Conservation (phyloP, 1,140 invertebrate species). For the Amyelois transitella region DNA sequence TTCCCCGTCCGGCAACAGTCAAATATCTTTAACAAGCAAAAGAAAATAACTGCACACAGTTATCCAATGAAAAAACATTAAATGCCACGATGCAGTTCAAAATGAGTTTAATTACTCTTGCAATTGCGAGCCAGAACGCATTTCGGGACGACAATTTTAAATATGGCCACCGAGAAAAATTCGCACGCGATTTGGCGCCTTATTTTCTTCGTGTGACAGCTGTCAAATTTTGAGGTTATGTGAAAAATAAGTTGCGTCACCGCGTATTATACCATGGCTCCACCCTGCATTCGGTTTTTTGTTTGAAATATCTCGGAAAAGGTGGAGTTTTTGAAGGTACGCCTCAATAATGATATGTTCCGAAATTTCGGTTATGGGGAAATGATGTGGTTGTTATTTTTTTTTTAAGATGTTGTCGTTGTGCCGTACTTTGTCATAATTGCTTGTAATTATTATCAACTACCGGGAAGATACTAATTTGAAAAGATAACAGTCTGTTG, state of each 20-base stretch:
- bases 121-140: slow-evolving; percentile 5
- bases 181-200: neutral
- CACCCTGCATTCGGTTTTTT: slow-evolving; percentile 2
- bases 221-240: neutral
- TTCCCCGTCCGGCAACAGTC: slow-evolving; percentile 10
- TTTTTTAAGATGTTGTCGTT: neutral
- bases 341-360: slow-evolving; percentile 1
- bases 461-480: too few relatives aligned
- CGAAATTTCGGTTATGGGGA: neutral
- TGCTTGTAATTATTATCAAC: neutral
- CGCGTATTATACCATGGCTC: neutral
- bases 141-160: neutral
- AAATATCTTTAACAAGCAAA: slow-evolving; percentile 35
- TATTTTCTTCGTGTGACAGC: neutral
- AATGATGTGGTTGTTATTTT: neutral
- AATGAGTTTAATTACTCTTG: slow-evolving; percentile 40
- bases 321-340: slow-evolving; percentile 3
- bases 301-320: neutral
- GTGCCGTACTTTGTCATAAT: neutral
- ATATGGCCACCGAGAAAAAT: neutral
- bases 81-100: slow-evolving; percentile 34
- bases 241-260: neutral
- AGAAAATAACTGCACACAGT: slow-evolving; percentile 18
- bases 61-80: slow-evolving; percentile 28
- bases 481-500: too few relatives aligned